Evolutionary conservation across 1,140 invertebrate genomes (phyloP).

Genomic region (Leptinotarsa lineolata): DNA sequence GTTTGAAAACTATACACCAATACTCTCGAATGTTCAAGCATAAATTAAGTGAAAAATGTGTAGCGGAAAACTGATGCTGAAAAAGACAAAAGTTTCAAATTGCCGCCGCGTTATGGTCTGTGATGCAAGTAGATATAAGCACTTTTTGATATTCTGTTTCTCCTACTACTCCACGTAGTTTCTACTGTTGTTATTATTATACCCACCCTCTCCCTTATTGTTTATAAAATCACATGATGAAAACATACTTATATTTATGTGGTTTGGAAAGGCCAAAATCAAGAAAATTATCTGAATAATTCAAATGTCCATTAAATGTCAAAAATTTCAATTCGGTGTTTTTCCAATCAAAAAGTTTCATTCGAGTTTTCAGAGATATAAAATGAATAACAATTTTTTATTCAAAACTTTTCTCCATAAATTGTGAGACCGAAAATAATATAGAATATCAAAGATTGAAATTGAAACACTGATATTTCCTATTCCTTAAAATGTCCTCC

Average conservation of each 20-base stretch:
- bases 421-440: too few relatives aligned
- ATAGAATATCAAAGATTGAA: too few relatives aligned
- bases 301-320: too few relatives aligned
- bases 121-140: constrained; percentile 54
- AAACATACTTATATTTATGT: too few relatives aligned
- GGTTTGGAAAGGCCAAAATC: too few relatives aligned
- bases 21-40: neutral
- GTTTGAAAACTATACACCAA: neutral
- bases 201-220: constrained; percentile 4
- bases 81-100: constrained; percentile 32
- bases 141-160: constrained; percentile 42
- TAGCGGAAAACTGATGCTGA: constrained; percentile 41
- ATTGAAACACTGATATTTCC: neutral
- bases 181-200: constrained; percentile 36
- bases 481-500: neutral
- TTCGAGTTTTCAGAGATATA: too few relatives aligned
- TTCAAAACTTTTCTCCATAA: too few relatives aligned
- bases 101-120: constrained; percentile 47
- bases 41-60: constrained; percentile 6
- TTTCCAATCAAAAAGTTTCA: too few relatives aligned
- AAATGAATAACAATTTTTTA: too few relatives aligned
- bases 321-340: too few relatives aligned
- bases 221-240: too few relatives aligned
- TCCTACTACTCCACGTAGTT: constrained; percentile 32
- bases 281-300: too few relatives aligned